Percentiles rank a stretch among this genome's conserved stretches.
Conservation (phyloP, 2,113 vertebrate species). For the Polypterus senegalus region DNA sequence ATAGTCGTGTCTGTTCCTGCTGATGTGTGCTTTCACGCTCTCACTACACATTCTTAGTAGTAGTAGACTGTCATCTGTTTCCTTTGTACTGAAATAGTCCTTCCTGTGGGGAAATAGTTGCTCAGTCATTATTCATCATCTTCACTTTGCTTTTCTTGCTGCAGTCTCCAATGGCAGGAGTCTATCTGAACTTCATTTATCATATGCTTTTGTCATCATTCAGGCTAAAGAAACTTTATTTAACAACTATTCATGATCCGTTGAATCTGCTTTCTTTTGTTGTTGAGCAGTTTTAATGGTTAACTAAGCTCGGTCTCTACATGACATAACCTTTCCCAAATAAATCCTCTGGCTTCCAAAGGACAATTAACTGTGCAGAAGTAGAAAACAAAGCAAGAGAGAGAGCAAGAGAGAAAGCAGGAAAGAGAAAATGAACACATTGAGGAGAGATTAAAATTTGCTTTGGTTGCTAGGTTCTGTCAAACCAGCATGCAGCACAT, state of each 20-base stretch:
- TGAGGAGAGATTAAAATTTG: no score
- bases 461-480: not conserved
- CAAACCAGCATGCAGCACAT: not conserved
- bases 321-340: no score
- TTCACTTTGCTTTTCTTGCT: conserved; percentile 32
- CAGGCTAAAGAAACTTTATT: conserved; percentile 3
- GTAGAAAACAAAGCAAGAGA: no score
- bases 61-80: conserved; percentile 32
- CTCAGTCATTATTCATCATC: conserved; percentile 48
- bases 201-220: conserved; percentile 31
- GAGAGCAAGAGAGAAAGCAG: no score
- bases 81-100: conserved; percentile 35
- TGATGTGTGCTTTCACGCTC: conserved; percentile 21
- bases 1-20: conserved; percentile 26
- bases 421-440: no score
- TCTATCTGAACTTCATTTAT: conserved; percentile 46
- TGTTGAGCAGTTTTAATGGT: not conserved
- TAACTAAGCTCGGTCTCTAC: no score
- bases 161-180: conserved; percentile 31
- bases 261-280: conserved; percentile 4
- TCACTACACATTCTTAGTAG: conserved; percentile 24
- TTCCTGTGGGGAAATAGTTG: conserved; percentile 35
- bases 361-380: no score
- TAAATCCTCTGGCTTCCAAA: no score
- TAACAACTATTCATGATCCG: conserved; percentile 1